Percentiles rank a stretch among this genome's conserved stretches.
phyloP scores from a whole-genome alignment of 2,797 vertebrate genomes.

The Clarias pachynema region DNA sequence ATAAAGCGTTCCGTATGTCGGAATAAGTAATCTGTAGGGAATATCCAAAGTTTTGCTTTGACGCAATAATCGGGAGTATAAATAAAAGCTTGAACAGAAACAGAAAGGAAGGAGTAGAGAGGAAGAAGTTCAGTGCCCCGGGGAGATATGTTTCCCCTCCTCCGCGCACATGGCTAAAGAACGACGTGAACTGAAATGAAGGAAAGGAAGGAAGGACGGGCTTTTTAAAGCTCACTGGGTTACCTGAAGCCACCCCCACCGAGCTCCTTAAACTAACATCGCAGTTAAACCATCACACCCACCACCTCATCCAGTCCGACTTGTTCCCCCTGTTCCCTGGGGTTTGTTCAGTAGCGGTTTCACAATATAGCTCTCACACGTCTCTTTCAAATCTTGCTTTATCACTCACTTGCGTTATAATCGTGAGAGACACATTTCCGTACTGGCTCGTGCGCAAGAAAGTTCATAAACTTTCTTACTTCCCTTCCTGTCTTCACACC shows the following conservation, averaged over 20 bases:
- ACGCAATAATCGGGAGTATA: background rate
- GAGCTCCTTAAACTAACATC: background rate
- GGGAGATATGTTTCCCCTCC: background rate
- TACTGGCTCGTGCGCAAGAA: background rate
- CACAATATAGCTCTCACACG: background rate
- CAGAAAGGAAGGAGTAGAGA: no score
- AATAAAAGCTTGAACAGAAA: no score
- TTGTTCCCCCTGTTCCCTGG: background rate
- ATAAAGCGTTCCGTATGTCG: no score
- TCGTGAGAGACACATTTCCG: background rate
- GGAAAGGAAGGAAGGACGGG: background rate
- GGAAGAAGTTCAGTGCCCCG: no score
- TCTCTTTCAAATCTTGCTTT: background rate
- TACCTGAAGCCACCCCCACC: conserved; percentile 19
- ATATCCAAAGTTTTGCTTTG: background rate
- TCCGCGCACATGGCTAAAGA: conserved; percentile 17
- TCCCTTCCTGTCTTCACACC: background rate
- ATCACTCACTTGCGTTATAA: background rate
- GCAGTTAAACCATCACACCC: background rate
- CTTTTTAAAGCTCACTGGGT: background rate
- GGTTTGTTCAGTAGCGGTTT: background rate
- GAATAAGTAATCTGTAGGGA: background rate
- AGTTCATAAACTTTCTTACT: background rate
- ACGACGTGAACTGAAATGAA: background rate
- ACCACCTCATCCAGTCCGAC: background rate